These are phyloP conservation scores for Zalophus californianus DNA, from an alignment of 2,797 vertebrate genomes.

Conservation along the genomic window DNA sequence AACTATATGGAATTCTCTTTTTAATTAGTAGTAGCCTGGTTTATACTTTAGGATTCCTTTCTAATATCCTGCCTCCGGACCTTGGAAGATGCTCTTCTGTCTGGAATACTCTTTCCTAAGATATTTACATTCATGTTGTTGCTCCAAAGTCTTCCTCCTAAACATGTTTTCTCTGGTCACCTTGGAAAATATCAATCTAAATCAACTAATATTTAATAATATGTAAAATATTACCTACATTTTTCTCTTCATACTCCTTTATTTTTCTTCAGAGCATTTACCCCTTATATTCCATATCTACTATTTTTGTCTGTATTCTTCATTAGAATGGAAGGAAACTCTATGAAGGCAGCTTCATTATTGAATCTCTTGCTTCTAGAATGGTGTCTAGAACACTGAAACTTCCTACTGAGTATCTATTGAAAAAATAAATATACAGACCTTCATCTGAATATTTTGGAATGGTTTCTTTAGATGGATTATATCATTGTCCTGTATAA, in stretches of 20 bases:
- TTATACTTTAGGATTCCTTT: not conserved
- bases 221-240: not conserved
- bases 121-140: not conserved
- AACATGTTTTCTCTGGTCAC: not conserved
- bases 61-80: not conserved
- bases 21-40: not conserved
- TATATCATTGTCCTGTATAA: not conserved
- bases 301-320: not conserved
- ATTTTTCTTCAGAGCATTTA: not conserved
- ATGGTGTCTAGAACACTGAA: not conserved
- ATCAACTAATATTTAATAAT: not conserved
- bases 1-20: not conserved
- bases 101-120: not conserved
- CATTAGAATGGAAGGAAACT: not conserved
- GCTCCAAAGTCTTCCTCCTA: not conserved
- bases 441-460: not conserved
- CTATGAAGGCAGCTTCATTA: not conserved
- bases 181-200: not conserved
- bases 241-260: not conserved
- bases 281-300: not conserved
- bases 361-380: not conserved
- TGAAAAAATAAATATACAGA: not conserved
- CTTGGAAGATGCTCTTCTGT: not conserved
- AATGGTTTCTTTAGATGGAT: not conserved
- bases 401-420: not conserved